Evolutionary conservation across 2,113 vertebrate genomes (phyloP).

Genomic region (Nyctereutes procyonoides): DNA sequence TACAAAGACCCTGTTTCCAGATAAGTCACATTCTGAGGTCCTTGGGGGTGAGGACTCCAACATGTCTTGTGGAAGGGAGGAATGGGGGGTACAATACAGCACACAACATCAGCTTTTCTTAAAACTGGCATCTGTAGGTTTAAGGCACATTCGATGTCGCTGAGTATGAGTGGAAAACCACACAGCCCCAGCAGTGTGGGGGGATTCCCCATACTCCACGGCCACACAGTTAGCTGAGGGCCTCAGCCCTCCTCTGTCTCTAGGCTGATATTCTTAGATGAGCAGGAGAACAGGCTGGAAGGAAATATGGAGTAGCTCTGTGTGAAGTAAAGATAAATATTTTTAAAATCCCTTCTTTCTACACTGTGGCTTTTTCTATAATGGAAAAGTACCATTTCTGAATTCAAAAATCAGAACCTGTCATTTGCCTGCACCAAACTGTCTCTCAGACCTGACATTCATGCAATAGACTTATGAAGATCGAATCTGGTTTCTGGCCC

Average conservation of each 20-base stretch:
- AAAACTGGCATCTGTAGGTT: background rate
- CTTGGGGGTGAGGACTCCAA: background rate
- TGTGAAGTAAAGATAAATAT: background rate
- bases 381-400: background rate
- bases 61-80: fast-evolving
- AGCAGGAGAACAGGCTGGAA: background rate
- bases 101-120: background rate
- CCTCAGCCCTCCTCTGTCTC: background rate
- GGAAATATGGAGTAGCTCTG: background rate
- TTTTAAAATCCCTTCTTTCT: background rate
- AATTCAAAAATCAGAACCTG: background rate
- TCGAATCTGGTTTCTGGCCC: background rate
- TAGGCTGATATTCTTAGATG: background rate
- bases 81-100: fast-evolving
- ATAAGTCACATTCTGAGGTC: background rate
- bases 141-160: background rate
- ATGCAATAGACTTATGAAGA: background rate
- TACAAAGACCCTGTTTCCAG: background rate
- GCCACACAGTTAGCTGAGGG: background rate
- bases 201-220: background rate
- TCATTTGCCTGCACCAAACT: background rate
- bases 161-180: background rate
- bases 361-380: background rate
- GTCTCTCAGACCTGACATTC: background rate
- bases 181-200: background rate